Conservation (phyloP, 2,888 invertebrate genomes). For the Labia minor region DNA sequence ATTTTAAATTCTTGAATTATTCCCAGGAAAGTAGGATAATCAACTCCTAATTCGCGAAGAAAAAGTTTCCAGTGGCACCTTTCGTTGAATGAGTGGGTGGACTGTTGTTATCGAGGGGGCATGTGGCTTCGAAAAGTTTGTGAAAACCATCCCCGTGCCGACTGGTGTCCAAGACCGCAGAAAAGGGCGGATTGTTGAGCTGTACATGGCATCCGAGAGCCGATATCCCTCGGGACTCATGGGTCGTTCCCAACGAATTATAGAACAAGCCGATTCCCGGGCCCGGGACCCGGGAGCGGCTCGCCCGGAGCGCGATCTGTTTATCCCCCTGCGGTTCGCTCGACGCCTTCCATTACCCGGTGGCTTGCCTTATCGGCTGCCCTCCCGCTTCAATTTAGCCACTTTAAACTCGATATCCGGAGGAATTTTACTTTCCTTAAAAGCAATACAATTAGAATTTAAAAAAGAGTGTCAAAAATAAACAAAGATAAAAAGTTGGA, state of each 20-base stretch:
- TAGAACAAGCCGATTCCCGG: not conserved
- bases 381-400: not conserved
- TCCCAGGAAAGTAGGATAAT: too few species aligned
- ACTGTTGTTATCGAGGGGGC: not conserved
- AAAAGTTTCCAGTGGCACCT: too few species aligned
- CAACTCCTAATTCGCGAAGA: too few species aligned
- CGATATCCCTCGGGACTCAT: not conserved
- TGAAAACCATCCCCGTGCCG: not conserved
- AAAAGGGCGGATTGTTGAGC: not conserved
- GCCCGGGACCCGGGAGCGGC: not conserved
- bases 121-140: not conserved
- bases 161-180: slow-evolving; percentile 1
- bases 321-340: not conserved
- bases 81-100: not conserved
- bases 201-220: not conserved
- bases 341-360: slow-evolving; percentile 1
- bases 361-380: not conserved
- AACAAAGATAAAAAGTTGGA: not conserved
- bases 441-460: slow-evolving; percentile 13
- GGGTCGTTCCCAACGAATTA: not conserved
- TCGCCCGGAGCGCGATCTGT: not conserved
- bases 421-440: not conserved
- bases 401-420: slow-evolving; percentile 1
- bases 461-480: slow-evolving; percentile 8
- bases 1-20: too few species aligned